Evolutionary conservation across 2,888 invertebrate genomes (phyloP), one percentile per base, ranked within the genome.

Genomic region (Sipha maydis): DNA sequence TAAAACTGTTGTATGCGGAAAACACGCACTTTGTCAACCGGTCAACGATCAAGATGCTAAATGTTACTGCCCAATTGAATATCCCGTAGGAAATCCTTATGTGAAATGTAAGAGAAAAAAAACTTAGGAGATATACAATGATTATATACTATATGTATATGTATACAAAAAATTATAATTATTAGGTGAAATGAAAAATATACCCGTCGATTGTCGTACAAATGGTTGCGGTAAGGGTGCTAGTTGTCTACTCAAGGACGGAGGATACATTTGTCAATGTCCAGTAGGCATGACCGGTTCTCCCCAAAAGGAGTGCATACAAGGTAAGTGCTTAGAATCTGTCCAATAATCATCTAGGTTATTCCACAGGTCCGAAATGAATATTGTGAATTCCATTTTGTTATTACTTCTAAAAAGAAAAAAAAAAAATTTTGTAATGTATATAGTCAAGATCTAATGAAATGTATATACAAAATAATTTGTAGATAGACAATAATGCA

Each of bases 221-320:
- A 94, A 94, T 89, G 97, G 97, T 90, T 97, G 97, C 93, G 95
- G 96, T 90, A 94, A 95, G 91, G 96, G 96, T 90, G 96, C 96
- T n/a, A 95, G 96, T 92, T 97, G 97, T 93, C 95, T 97, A 90
- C 94, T 96, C 90, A 89, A 69, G 96, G 96, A 92, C 95, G 96
- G 90, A 95, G 95, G 90, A 91, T 97, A 96, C 93, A 95, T 96
- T 69, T 97, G 96, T 92, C 94, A 95, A 91, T 96, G 96, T 92
- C 94, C 95, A 90, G 95, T 95, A 86, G 96, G 96, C 90, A 95
- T 95, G 85, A 94, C 94, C 92, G 96, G 96, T 90, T 93, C 94
- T 90, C 95, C 96, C 69, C 94, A 95, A 91, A 92, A 94, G 91
- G 95, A 95, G 91, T 96, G 96, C 93, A 93, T 93, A 90, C 93